Percentiles rank a stretch among this genome's conserved stretches.
Evolutionary conservation across 2,113 vertebrate genomes (phyloP).

Genomic region (Charina bottae): DNA sequence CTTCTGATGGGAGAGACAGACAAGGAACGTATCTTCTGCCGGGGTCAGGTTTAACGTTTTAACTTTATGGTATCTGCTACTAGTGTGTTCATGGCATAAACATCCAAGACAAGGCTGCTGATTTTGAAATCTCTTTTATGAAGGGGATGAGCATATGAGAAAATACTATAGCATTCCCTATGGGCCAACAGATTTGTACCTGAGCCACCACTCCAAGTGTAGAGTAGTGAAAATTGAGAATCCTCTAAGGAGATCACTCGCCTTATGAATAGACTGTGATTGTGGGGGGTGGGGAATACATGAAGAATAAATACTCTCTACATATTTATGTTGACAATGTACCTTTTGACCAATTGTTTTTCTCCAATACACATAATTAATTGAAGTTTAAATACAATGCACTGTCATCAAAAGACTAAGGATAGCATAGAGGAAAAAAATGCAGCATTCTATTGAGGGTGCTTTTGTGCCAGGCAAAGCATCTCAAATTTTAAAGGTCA

Average conservation of each 20-base stretch:
- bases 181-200: constrained; percentile 59
- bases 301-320: constrained; percentile 61
- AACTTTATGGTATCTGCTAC: constrained; percentile 52
- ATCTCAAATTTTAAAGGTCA: background rate
- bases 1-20: constrained; percentile 29
- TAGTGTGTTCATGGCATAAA: constrained; percentile 57
- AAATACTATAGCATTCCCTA: constrained; percentile 45
- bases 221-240: constrained; percentile 69
- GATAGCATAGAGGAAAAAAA: fast-evolving
- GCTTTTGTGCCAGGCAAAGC: background rate
- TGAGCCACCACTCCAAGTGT: constrained; percentile 53
- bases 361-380: constrained; percentile 69
- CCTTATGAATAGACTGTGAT: constrained; percentile 62
- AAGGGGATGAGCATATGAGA: constrained; percentile 52
- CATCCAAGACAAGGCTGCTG: constrained; percentile 36
- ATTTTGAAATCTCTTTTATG: constrained; percentile 57
- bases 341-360: constrained; percentile 50
- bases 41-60: constrained; percentile 47
- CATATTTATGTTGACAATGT: constrained; percentile 56
- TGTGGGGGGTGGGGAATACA: constrained; percentile 60
- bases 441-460: background rate
- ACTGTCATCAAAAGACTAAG: constrained; percentile 42
- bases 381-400: constrained; percentile 72
- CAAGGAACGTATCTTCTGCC: constrained; percentile 45
- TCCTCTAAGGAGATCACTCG: constrained; percentile 71